A percentile compares a stretch with the other conserved stretches of the same genome.
Evolutionary conservation across 2,888 invertebrate species (phyloP).

Genomic region (Cosmia pyralina): DNA sequence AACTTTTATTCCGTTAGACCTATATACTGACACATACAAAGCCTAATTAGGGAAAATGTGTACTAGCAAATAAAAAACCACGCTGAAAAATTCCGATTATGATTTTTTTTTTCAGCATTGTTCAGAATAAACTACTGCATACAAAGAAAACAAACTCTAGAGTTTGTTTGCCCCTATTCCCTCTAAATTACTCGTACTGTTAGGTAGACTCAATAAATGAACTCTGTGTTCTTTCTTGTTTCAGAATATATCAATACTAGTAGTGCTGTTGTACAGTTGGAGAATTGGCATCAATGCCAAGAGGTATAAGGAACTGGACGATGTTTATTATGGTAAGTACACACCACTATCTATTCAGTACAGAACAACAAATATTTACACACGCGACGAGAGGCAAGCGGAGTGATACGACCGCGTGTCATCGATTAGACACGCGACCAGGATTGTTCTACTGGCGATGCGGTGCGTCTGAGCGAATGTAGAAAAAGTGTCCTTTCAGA

Average conservation of each 20-base stretch:
- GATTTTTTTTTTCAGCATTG: neutral
- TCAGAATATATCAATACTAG: constrained; percentile 94
- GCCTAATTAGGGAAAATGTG: neutral
- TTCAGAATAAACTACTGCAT: neutral
- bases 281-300: constrained; percentile 93
- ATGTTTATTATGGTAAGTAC: constrained; percentile 94
- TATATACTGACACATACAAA: neutral
- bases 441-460: no score
- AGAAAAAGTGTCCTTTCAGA: no score
- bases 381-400: no score
- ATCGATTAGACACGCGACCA: no score
- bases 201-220: neutral
- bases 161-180: no score
- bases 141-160: no score
- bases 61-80: no score
- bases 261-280: constrained; percentile 94
- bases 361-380: no score
- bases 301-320: constrained; percentile 92
- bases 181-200: no score
- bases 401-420: no score
- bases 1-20: neutral
- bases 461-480: no score
- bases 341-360: neutral
- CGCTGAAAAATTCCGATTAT: no score
- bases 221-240: constrained; percentile 77